Conservation (phyloP, 2,888 invertebrate genomes). For the Oligia latruncula region DNA sequence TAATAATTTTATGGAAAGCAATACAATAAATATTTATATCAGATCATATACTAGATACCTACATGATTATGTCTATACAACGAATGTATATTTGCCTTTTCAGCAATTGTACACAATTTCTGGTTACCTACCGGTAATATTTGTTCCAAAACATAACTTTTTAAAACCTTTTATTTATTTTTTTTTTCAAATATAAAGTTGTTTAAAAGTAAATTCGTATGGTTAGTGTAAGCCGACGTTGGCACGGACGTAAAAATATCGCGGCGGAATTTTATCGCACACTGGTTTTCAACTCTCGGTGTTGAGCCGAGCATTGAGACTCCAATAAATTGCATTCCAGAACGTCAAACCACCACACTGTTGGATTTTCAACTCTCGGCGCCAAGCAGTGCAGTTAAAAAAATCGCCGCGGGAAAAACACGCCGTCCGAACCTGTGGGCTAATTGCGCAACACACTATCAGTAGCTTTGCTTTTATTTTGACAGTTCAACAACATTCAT, state of each 20-base stretch:
- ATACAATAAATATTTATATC: slow-evolving; percentile 10
- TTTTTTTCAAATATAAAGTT: background rate
- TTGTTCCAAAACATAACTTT: slow-evolving; percentile 7
- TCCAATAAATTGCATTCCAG: background rate
- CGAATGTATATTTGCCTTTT: slow-evolving; percentile 28
- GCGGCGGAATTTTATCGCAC: background rate
- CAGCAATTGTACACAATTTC: slow-evolving; percentile 5
- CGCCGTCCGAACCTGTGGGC: background rate
- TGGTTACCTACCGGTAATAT: background rate
- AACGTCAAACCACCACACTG: background rate
- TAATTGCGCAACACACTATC: no score
- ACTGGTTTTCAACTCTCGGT: background rate
- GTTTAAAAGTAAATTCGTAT: background rate
- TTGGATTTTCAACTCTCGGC: background rate
- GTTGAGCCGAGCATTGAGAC: background rate
- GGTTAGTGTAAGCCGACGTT: background rate
- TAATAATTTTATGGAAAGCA: slow-evolving; percentile 19
- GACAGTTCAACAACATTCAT: no score
- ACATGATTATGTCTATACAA: slow-evolving; percentile 31
- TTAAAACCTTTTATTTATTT: background rate
- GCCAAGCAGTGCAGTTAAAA: background rate
- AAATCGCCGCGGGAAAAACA: background rate
- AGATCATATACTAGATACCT: slow-evolving; percentile 4
- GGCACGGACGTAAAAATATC: background rate
- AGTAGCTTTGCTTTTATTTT: no score